These are phyloP conservation scores for Chinchilla lanigera DNA, from an alignment of 2,113 vertebrate genomes.

Conservation along the genomic window DNA sequence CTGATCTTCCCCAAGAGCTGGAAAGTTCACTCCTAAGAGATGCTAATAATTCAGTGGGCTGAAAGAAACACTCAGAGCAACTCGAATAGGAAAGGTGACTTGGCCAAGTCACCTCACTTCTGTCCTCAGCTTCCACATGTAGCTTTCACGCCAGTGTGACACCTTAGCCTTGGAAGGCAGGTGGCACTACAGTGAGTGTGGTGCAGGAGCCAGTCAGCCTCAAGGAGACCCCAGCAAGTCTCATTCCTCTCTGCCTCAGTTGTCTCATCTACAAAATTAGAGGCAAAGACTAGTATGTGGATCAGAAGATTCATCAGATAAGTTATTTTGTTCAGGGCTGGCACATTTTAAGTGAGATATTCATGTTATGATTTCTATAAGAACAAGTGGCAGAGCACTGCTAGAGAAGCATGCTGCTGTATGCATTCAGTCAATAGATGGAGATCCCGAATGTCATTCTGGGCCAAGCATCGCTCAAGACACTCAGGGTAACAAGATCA, in stretches of 20 bases:
- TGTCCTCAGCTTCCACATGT: background rate
- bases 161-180: background rate
- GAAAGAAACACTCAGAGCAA: background rate
- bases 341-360: background rate
- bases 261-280: background rate
- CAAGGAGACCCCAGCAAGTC: background rate
- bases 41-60: background rate
- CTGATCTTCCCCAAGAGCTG: background rate
- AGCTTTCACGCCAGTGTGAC: no score
- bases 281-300: background rate
- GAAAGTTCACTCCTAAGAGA: background rate
- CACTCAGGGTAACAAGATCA: background rate
- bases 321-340: background rate
- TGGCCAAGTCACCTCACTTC: background rate
- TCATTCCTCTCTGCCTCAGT: background rate
- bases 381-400: background rate
- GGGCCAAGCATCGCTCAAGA: background rate
- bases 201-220: background rate
- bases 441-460: background rate
- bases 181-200: background rate
- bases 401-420: background rate
- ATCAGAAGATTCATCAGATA: background rate
- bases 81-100: background rate
- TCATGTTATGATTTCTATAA: background rate
- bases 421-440: background rate